Conservation (phyloP, 1,140 invertebrate genomes). For the Trachymyrmex cornetzi region DNA sequence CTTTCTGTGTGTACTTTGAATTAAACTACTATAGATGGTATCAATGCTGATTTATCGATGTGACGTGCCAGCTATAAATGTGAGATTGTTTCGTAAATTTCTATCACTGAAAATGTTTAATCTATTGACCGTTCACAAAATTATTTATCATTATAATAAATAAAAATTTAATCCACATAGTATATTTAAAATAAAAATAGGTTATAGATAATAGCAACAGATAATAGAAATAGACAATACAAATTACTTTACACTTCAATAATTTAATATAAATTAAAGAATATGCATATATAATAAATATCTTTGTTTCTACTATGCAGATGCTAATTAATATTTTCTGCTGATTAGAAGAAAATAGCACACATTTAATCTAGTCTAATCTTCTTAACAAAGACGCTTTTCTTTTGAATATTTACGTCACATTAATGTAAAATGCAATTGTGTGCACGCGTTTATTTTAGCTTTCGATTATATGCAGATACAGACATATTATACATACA, state of each 20-base stretch:
- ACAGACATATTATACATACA: neutral
- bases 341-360: neutral
- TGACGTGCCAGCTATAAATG: neutral
- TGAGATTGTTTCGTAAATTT: neutral
- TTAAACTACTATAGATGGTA: neutral
- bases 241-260: neutral
- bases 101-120: neutral
- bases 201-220: neutral
- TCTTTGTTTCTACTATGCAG: neutral
- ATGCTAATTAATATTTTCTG: neutral
- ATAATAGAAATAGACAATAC: slow-evolving; percentile 2
- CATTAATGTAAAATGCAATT: neutral
- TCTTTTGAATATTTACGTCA: neutral
- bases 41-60: neutral
- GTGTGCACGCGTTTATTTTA: neutral
- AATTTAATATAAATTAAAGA: neutral
- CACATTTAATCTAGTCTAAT: neutral
- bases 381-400: neutral
- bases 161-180: neutral
- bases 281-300: neutral
- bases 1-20: neutral
- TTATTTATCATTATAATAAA: too few relatives aligned
- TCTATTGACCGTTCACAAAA: neutral
- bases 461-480: neutral
- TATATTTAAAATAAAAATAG: neutral